Evolutionary conservation across 2,888 invertebrate genomes (phyloP), one percentile per base, ranked within the genome.

Genomic region (Hydrotaea cyrtoneurina): DNA sequence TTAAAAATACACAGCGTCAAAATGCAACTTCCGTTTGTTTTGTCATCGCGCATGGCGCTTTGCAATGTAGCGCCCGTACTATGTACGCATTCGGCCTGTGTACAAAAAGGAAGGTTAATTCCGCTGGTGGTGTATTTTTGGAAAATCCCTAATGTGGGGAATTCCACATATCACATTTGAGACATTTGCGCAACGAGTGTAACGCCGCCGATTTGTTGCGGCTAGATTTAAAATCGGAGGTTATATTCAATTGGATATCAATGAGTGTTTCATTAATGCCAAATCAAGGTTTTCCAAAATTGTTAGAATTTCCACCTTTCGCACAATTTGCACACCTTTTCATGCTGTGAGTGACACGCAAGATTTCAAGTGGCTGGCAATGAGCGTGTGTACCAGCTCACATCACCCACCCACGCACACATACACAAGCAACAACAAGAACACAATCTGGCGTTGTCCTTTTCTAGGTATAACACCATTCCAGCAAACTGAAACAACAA

Each of bases 241-340:
- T 43, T 69, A 69, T 69, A 73, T 74, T 80, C 64, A 73, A 62
- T 77, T 71, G 21, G 36, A 77, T 74, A 26, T 75, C 79, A 82
- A 82, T 80, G 79, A 82, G 76, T 74, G 46, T 79, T 82, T 80
- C 73, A 78, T 82, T 79, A 74, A 74, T 72, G 72, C 46, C 46
- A 66, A 64, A 75, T 39, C 57, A 50, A 73, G 76, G 55, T 69
- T 78, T 84, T 72, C 78, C 74, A 80, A 64, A 46, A 55, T 79
- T 75, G 77, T 69, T 11, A 74, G 69, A 85, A 79, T 77, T 85
- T 80, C 71, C 85, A 85, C 85, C 85, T 85, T 85, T 79, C 13
- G 31, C 73, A 64, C 79, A 71, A 77, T 55, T 73, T 76, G 76
- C 76, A 43, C 66, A 66, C 66, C 66, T 43, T 15, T 19, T 69